Conservation (phyloP, 2,797 vertebrate genomes). For the Pogonophryne albipinna region DNA sequence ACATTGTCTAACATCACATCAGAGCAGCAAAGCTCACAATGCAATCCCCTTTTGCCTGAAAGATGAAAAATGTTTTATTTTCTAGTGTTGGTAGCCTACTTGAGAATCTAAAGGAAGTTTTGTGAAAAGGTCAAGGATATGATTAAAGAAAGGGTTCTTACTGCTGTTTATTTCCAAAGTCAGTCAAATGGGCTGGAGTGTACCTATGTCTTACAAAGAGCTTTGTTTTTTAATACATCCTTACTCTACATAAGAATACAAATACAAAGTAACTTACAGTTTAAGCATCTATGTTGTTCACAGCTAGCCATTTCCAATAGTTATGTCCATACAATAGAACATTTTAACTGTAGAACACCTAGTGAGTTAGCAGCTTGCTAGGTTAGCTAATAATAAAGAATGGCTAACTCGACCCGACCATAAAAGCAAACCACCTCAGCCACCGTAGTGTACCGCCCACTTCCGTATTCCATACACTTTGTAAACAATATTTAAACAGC, state of each 20-base stretch:
- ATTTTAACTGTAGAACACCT: no score
- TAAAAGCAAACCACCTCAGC: no score
- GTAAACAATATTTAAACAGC: no score
- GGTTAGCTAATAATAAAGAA: no score
- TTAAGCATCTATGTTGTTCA: neutral
- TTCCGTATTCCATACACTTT: no score
- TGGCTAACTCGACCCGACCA: no score
- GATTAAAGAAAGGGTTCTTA: constrained; percentile 4
- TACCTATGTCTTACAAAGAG: constrained; percentile 14
- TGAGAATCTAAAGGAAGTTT: constrained; percentile 20
- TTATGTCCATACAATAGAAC: no score
- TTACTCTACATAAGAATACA: neutral
- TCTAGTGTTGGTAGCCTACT: constrained; percentile 9
- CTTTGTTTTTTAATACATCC: neutral
- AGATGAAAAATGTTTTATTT: neutral
- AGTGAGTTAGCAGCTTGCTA: no score
- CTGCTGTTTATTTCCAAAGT: constrained; percentile 17
- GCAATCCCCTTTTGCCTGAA: neutral
- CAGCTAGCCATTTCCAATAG: no score
- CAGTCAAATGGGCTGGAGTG: constrained; percentile 1
- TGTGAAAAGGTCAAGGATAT: constrained; percentile 38
- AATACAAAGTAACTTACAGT: neutral
- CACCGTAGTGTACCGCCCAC: no score
- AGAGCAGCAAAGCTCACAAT: constrained; percentile 16
- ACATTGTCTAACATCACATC: constrained; percentile 30